phyloP scores from a whole-genome alignment of 2,113 vertebrate species.

The Pteronura brasiliensis region DNA sequence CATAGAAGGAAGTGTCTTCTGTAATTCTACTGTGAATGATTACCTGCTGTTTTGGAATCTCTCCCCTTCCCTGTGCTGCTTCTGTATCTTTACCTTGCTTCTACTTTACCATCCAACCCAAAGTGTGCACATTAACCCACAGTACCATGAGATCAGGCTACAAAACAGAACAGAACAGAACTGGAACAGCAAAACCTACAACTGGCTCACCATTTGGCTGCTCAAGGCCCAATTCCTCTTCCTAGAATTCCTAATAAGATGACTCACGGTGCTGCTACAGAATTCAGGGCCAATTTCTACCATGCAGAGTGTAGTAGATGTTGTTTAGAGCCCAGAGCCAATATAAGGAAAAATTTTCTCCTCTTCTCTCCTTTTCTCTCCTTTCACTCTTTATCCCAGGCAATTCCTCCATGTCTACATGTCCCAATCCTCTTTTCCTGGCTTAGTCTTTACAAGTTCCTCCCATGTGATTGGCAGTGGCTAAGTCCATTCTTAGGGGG shows the following conservation, averaged over 20 bases:
- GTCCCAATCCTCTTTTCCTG: neutral
- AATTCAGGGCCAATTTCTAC: neutral
- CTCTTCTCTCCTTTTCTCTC: neutral
- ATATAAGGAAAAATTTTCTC: neutral
- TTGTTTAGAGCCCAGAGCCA: neutral
- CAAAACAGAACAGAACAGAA: neutral
- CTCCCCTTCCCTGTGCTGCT: neutral
- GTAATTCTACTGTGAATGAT: neutral
- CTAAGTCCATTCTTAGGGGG: neutral
- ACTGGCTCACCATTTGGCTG: neutral
- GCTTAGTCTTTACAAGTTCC: conserved; percentile 6
- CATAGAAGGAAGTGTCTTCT: neutral
- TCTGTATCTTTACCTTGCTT: neutral
- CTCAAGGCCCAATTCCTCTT: neutral
- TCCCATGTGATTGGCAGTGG: neutral
- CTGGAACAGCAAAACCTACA: neutral
- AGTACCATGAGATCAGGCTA: neutral
- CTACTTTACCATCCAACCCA: neutral
- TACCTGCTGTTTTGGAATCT: neutral
- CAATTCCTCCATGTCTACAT: neutral
- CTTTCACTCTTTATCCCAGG: neutral
- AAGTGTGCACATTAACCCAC: neutral
- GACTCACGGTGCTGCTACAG: neutral
- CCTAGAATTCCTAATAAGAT: neutral
- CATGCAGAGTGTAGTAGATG: neutral